Evolutionary conservation across 2,113 vertebrate species (phyloP).

Genomic region (Struthio camelus): DNA sequence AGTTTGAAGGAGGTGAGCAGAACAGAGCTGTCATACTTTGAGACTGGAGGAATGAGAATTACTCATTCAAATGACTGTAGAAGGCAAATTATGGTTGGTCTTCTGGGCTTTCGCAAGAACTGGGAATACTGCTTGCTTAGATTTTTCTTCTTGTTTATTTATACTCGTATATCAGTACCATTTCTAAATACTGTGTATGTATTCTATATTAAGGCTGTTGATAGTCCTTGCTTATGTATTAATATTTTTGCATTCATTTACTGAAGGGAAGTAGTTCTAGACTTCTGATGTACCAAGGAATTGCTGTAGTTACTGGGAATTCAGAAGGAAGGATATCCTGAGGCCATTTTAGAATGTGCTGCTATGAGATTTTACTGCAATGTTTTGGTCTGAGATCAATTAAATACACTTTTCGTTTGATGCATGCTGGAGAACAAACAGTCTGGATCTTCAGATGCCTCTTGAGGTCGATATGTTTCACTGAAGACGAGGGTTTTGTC

Average conservation of each 20-base stretch:
- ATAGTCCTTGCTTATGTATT: not conserved
- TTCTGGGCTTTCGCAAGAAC: not conserved
- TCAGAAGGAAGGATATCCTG: constrained; percentile 9
- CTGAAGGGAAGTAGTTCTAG: not conserved
- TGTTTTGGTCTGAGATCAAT: constrained; percentile 41
- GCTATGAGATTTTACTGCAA: not conserved
- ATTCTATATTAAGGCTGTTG: fast-evolving
- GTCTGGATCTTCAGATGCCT: constrained; percentile 23
- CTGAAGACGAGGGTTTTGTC: constrained; percentile 21
- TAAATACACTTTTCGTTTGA: constrained; percentile 34
- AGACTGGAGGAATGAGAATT: not conserved
- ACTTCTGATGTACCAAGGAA: not conserved
- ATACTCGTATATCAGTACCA: fast-evolving
- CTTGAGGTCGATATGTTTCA: not conserved
- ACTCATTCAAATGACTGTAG: not conserved
- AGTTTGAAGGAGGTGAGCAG: not conserved
- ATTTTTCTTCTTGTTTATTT: not conserved
- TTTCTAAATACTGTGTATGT: not conserved
- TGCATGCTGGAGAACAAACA: constrained; percentile 18
- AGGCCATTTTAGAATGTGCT: not conserved
- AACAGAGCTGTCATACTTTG: not conserved
- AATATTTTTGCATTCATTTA: not conserved
- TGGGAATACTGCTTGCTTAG: not conserved
- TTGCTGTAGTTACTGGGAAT: not conserved
- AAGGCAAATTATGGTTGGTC: not conserved